Percentiles rank a stretch among this genome's conserved stretches.
Evolutionary conservation across 2,888 invertebrate genomes (phyloP).

Genomic region (Lepidochrysops patricia): DNA sequence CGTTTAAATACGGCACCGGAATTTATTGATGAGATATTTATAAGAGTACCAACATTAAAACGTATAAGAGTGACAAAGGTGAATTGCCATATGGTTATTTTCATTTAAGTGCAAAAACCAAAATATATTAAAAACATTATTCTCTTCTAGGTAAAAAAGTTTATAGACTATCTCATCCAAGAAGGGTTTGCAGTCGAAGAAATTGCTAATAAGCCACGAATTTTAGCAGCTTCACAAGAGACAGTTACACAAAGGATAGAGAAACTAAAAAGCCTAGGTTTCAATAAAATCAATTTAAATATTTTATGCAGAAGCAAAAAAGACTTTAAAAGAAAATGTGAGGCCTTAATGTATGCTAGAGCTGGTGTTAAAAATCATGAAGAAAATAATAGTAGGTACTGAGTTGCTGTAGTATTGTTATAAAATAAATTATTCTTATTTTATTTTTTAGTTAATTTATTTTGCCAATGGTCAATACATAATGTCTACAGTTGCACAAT

Average conservation of each 20-base stretch:
- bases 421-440: conserved; percentile 1
- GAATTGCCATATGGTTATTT: too few relatives aligned
- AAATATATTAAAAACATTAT: too few relatives aligned
- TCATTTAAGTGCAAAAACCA: too few relatives aligned
- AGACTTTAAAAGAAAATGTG: conserved; percentile 68
- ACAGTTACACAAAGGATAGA: conserved; percentile 70
- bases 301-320: conserved; percentile 72
- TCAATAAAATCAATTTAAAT: conserved; percentile 64
- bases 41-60: conserved; percentile 66
- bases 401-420: background rate
- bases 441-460: conserved; percentile 4
- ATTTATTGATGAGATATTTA: conserved; percentile 62
- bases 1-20: conserved; percentile 61
- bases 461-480: conserved; percentile 10
- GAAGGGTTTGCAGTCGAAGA: conserved; percentile 70
- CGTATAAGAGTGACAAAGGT: conserved; percentile 75
- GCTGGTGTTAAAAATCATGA: background rate
- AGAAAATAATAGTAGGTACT: background rate
- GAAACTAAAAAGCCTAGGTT: conserved; percentile 59
- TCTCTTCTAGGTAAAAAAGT: conserved; percentile 76
- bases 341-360: conserved; percentile 29
- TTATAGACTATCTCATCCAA: conserved; percentile 71
- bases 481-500: background rate
- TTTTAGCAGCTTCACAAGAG: conserved; percentile 71
- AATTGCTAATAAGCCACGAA: conserved; percentile 68